phyloP scores from a whole-genome alignment of 1,140 invertebrate species.

The Drosophila jambulina region DNA sequence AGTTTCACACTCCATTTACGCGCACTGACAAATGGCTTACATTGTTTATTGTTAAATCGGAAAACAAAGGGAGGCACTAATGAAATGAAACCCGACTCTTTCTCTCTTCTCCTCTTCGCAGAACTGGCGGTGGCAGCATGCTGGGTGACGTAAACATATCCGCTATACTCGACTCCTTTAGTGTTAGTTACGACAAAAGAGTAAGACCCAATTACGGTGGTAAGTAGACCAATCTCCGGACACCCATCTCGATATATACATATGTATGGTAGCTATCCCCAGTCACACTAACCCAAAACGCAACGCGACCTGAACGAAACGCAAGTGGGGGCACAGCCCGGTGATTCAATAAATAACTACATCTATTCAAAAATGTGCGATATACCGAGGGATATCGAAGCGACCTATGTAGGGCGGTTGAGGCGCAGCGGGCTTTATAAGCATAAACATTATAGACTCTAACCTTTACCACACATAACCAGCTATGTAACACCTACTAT shows the following conservation, averaged over 20 bases:
- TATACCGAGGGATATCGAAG: conserved; percentile 7
- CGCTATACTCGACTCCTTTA: conserved; percentile 96
- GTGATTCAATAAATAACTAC: conserved; percentile 1
- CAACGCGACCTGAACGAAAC: conserved; percentile 63
- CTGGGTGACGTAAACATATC: conserved; percentile 96
- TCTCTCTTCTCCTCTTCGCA: conserved; percentile 64
- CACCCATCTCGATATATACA: conserved; percentile 25
- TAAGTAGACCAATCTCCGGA: conserved; percentile 87
- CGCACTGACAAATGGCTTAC: conserved; percentile 28
- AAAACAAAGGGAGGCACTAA: conserved; percentile 19
- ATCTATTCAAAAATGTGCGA: conserved; percentile 8
- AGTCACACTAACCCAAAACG: conserved; percentile 52
- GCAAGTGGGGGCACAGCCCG: conserved; percentile 52
- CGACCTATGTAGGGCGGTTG: conserved; percentile 15
- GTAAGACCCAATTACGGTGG: conserved; percentile 99
- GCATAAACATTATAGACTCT: conserved; percentile 9
- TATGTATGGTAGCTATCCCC: conserved; percentile 13
- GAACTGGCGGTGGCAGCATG: conserved; percentile 91
- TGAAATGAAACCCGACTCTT: conserved; percentile 12
- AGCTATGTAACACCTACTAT: conserved; percentile 50
- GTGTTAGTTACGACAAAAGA: conserved; percentile 98
- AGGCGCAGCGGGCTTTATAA: conserved; percentile 9
- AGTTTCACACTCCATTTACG: conserved; percentile 15
- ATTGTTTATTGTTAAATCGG: conserved; percentile 33
- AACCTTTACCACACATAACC: conserved; percentile 17